phyloP scores from a whole-genome alignment of 2,888 invertebrate genomes.

The Caenorhabditis sinica region DNA sequence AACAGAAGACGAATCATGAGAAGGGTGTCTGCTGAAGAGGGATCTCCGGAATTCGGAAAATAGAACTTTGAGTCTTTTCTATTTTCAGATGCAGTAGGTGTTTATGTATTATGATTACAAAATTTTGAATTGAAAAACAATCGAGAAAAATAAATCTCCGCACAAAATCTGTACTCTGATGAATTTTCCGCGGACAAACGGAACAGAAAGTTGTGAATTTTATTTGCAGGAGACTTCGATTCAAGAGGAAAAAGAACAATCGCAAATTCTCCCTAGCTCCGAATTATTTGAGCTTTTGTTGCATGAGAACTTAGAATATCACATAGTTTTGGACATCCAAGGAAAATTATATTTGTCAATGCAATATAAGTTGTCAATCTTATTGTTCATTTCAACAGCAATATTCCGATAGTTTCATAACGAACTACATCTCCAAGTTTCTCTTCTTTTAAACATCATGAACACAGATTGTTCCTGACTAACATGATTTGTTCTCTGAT shows the following conservation, averaged over 20 bases:
- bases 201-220: not conserved
- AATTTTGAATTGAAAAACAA: too few relatives aligned
- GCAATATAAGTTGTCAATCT: too few relatives aligned
- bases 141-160: not conserved
- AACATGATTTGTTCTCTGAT: slow-evolving; percentile 9
- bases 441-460: not conserved
- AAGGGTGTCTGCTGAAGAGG: slow-evolving; percentile 7
- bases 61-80: slow-evolving; percentile 17
- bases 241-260: not conserved
- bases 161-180: not conserved
- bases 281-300: too few relatives aligned
- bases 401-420: too few relatives aligned
- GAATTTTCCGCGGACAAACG: not conserved
- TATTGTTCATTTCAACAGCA: too few relatives aligned
- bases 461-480: not conserved
- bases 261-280: too few relatives aligned
- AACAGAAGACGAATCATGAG: slow-evolving; percentile 28
- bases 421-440: not conserved
- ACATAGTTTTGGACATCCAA: too few relatives aligned
- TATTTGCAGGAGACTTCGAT: too few relatives aligned
- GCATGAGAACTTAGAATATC: too few relatives aligned
- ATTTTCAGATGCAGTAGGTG: slow-evolving; percentile 1
- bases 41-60: slow-evolving; percentile 3
- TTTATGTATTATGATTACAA: too few relatives aligned
- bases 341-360: too few relatives aligned